A percentile compares a stretch with the other conserved stretches of the same genome.
Evolutionary conservation across 2,797 vertebrate genomes (phyloP).

Genomic region (Galagoides demidoff): DNA sequence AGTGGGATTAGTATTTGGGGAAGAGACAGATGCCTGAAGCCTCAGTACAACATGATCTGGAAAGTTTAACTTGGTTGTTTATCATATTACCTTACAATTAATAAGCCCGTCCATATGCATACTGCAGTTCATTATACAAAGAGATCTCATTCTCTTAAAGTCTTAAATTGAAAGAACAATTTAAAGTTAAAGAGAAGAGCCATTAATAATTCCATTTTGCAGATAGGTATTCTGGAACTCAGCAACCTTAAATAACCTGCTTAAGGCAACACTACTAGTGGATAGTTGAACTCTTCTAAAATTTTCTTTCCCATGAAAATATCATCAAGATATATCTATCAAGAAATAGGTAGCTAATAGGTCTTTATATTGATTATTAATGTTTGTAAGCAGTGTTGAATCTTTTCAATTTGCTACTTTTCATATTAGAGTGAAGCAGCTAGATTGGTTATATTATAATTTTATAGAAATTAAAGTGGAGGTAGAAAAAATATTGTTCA

Average conservation of each 20-base stretch:
- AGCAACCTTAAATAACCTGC: not conserved
- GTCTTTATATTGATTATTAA: not conserved
- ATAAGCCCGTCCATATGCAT: not conserved
- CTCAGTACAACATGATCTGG: not conserved
- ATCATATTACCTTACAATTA: not conserved
- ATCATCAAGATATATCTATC: too few species aligned
- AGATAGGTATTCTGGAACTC: not conserved
- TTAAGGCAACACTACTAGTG: not conserved
- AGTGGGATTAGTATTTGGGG: not conserved
- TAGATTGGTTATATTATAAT: not conserved
- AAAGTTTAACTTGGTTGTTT: not conserved
- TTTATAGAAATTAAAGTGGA: not conserved
- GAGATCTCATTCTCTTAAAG: not conserved
- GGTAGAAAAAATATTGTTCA: not conserved
- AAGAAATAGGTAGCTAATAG: not conserved
- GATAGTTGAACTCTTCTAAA: not conserved
- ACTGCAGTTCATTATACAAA: not conserved
- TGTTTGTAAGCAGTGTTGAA: not conserved
- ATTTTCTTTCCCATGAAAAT: not conserved
- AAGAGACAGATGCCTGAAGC: conserved; percentile 27
- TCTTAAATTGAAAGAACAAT: not conserved
- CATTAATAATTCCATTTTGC: not conserved
- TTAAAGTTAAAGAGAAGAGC: not conserved
- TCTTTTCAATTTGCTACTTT: not conserved
- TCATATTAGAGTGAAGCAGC: not conserved